Percentiles rank a stretch among this genome's conserved stretches.
Evolutionary conservation across 2,113 vertebrate genomes (phyloP).

Genomic region (Seriola rivoliana): DNA sequence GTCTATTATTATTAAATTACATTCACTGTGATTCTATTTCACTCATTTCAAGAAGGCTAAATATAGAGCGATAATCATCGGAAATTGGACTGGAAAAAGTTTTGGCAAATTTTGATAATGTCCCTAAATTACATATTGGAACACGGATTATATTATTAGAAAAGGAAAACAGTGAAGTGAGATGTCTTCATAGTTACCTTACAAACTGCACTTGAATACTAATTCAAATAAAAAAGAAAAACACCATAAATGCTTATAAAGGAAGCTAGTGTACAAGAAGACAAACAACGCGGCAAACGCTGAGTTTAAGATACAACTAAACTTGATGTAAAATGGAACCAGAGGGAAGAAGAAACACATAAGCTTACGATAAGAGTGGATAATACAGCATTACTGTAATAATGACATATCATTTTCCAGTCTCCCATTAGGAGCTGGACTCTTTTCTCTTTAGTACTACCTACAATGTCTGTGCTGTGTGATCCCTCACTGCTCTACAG

Average conservation of each 20-base stretch:
- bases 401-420: slow-evolving; percentile 52
- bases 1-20: slow-evolving; percentile 41
- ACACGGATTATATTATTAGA: slow-evolving; percentile 24
- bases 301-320: slow-evolving; percentile 14
- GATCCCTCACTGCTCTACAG: slow-evolving; percentile 56
- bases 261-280: background rate
- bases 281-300: slow-evolving; percentile 31
- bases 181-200: slow-evolving; percentile 22
- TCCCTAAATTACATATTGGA: slow-evolving; percentile 40
- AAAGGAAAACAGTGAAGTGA: slow-evolving; percentile 19
- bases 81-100: slow-evolving; percentile 31
- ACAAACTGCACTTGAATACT: slow-evolving; percentile 29
- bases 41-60: slow-evolving; percentile 10
- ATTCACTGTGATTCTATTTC: slow-evolving; percentile 26
- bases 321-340: slow-evolving; percentile 30
- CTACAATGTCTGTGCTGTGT: slow-evolving; percentile 36
- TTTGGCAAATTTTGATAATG: slow-evolving; percentile 4
- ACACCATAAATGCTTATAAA: background rate
- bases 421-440: slow-evolving; percentile 35
- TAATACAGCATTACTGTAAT: slow-evolving; percentile 54
- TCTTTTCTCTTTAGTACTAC: slow-evolving; percentile 55
- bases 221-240: slow-evolving; percentile 37
- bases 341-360: slow-evolving; percentile 14
- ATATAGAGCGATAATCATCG: slow-evolving; percentile 25
- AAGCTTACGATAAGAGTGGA: slow-evolving; percentile 50